A percentile compares a stretch with the other conserved stretches of the same genome.
Conservation (phyloP, 2,888 invertebrate species). For the Pteria penguin region DNA sequence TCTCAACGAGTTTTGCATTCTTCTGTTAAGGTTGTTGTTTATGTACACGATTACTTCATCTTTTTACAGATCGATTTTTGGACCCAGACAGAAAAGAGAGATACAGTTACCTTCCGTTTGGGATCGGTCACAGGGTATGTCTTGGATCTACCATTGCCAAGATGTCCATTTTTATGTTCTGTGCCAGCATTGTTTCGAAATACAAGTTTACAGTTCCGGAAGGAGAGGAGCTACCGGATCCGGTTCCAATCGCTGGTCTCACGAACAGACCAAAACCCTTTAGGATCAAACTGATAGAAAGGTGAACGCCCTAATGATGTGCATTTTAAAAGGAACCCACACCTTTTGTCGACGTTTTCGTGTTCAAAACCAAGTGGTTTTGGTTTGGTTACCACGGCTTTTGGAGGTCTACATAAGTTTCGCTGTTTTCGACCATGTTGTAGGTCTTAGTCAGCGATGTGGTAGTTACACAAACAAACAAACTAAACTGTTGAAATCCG, state of each 20-base stretch:
- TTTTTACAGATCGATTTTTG: slow-evolving; percentile 44
- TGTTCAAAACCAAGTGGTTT: no score
- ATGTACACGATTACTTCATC: background rate
- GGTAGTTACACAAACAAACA: no score
- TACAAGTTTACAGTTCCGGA: slow-evolving; percentile 36
- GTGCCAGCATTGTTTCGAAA: slow-evolving; percentile 41
- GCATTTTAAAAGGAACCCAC: background rate
- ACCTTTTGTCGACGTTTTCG: no score
- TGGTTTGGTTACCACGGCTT: no score
- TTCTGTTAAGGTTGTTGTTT: background rate
- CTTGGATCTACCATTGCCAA: slow-evolving; percentile 49
- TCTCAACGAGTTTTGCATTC: no score
- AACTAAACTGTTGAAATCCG: no score
- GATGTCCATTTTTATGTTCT: slow-evolving; percentile 51
- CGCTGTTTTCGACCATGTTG: no score
- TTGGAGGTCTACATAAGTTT: no score
- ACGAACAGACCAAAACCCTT: slow-evolving; percentile 50
- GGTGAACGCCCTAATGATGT: slow-evolving; percentile 9
- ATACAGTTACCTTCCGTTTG: slow-evolving; percentile 53
- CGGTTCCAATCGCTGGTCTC: slow-evolving; percentile 44
- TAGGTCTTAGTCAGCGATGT: no score
- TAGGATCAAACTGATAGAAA: slow-evolving; percentile 36
- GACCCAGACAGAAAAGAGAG: slow-evolving; percentile 23
- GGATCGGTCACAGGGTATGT: slow-evolving; percentile 50
- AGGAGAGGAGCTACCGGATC: slow-evolving; percentile 38